Evolutionary conservation across 2,113 vertebrate genomes (phyloP).

Genomic region (Orycteropus afer): DNA sequence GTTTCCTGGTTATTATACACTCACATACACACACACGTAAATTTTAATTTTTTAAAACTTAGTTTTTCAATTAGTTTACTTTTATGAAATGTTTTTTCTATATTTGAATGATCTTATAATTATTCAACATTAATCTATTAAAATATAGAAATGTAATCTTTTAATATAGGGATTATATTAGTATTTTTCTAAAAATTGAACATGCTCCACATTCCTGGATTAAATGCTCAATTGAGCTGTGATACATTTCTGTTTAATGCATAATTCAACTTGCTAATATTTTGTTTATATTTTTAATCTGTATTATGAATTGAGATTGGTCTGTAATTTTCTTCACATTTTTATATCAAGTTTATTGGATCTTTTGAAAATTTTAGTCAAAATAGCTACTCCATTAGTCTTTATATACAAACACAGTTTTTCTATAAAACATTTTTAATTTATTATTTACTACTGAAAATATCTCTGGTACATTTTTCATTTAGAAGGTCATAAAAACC

Average conservation of each 20-base stretch:
- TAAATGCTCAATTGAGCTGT: background rate
- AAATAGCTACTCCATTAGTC: background rate
- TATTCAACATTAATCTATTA: background rate
- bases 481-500: background rate
- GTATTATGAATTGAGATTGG: background rate
- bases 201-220: background rate
- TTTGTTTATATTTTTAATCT: background rate
- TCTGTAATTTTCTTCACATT: background rate
- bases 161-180: background rate
- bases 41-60: background rate
- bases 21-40: background rate
- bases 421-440: background rate
- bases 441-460: background rate
- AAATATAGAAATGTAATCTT: background rate
- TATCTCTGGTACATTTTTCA: background rate
- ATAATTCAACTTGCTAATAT: background rate
- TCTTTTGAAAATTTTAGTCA: background rate
- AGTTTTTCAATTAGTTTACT: background rate
- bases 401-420: background rate
- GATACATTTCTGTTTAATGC: background rate
- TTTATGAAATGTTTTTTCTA: background rate
- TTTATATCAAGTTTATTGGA: background rate
- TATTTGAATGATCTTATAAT: background rate
- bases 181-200: background rate
- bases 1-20: background rate